A percentile compares a stretch with the other conserved stretches of the same genome.
phyloP scores from a whole-genome alignment of 1,140 invertebrate genomes.

The Teleopsis dalmanni region DNA sequence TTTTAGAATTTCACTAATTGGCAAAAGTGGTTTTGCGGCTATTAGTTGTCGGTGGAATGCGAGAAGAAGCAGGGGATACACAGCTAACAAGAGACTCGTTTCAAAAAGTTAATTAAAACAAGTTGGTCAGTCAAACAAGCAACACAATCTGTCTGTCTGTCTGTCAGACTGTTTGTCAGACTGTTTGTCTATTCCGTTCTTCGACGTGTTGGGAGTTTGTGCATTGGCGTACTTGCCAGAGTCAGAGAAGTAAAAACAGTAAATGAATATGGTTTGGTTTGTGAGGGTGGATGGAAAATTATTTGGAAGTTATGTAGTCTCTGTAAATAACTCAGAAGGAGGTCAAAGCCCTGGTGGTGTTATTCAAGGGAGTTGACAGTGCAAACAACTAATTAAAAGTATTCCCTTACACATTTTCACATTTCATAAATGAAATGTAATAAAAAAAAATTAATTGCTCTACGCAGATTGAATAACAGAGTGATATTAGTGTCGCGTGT shows the following conservation, averaged over 20 bases:
- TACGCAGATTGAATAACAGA: too few species aligned
- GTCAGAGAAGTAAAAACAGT: not conserved
- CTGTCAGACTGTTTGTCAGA: not conserved
- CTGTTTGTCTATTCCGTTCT: not conserved
- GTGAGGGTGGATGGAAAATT: not conserved
- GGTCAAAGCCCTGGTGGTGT: too few species aligned
- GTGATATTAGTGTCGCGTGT: too few species aligned
- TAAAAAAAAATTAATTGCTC: too few species aligned
- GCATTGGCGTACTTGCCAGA: not conserved
- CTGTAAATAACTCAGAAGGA: too few species aligned
- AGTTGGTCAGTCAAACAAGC: not conserved
- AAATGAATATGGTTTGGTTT: not conserved
- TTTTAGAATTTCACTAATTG: constrained; percentile 18
- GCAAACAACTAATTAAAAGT: too few species aligned
- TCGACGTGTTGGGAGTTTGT: not conserved
- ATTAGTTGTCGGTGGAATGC: not conserved
- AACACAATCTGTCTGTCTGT: not conserved
- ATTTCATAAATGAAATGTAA: too few species aligned
- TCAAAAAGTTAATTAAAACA: constrained; percentile 5
- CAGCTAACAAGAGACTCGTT: not conserved
- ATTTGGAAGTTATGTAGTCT: too few species aligned
- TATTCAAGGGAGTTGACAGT: too few species aligned
- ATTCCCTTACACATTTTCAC: too few species aligned
- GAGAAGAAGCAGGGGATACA: not conserved
- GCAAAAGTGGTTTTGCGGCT: constrained; percentile 14